Base-by-base conservation (phyloP, 2,888 invertebrate genomes). In the Reticulitermes lucifugus region DNA sequence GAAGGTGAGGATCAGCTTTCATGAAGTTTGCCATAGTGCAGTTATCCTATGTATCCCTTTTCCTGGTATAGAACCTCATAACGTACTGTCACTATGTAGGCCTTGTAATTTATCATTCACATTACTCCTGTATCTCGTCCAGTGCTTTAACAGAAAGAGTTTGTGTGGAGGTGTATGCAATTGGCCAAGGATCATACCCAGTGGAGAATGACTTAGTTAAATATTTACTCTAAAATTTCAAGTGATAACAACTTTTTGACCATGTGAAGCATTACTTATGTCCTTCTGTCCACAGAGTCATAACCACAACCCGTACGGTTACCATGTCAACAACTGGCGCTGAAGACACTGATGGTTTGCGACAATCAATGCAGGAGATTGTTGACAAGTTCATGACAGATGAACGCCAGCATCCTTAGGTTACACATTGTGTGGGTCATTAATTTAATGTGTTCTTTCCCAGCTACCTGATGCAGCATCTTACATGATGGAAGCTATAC, bases 351-450 rank as follows among this genome's bases (percentile, higher is more conserved):
- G 90, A 91, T 14, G 91, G 92, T 84, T 89, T 92, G 70, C 90
- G 91, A 85, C 91, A 93, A 87, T 91, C 92, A 14, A 92, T 93
- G 91, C 92, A 92, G 89, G 91, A 92, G 86, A 91, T 92, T 84
- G 89, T 93, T 88, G 92, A 93, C 88, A 91, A 92, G 88, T 93
- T 93, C 88, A 92, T 93, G 92, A 88, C 91, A 35, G 92, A 92
- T 87, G 93, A 93, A 88, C 90, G 92, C 21, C 84, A 87, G 22
- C 86, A 84, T n/a, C 81, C 65, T 41, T 81, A 81, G 35, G 6
- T 18, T 22, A 65, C 35, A 7, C 29, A 65, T 22, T 46, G 70
- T 25, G 43, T 65, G 70, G 65, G 65, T n/a, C 70, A 41, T 43
- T 65, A 43, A 70, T 70, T 41, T 10, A 46, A 6, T 43, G 18